Evolutionary conservation across 1,140 invertebrate species (phyloP), one percentile per base, ranked within the genome.

Genomic region (Drosophila teissieri): DNA sequence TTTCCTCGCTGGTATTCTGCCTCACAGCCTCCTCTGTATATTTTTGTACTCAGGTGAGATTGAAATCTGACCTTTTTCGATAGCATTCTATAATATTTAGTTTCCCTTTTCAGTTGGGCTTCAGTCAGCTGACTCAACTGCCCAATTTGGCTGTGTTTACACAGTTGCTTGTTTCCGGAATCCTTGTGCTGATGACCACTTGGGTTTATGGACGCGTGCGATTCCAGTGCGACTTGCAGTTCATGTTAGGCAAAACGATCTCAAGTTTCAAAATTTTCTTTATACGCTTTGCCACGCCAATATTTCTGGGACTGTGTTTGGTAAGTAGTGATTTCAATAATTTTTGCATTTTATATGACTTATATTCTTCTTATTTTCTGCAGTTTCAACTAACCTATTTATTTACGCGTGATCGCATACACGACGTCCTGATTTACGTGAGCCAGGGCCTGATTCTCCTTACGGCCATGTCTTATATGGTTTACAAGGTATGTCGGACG

Each of bases 211-310:
- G 96, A 90, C 93, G 94, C 27, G 93, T 95, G 14, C 94, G 95
- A 63, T 95, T 97, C 56, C 94, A 94, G 45, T 92, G 93, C 49
- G 96, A 97, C 83, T 92, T 97, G 1, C 93, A 97, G 89, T 95
- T 96, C 79, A 98, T 97, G 97, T 94, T 96, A 5, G 95, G 96
- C 12, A 93, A 94, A 81, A 95, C 95, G 75, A 94, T 97, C 10
- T 94, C 91, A 78, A 92, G 63, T 62, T 63, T 89, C 15, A 92
- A 89, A 62, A 91, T 92, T 19, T 86, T 79, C 52, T 52, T 80
- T 7, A 80, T 92, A 70, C 80, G 91, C 44, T 91, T 92, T 37
- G 37, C 74, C 42, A 90, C 90, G n/a, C 91, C 91, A 8, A 61
- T 81, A 17, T 82, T 91, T 68, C 24, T 92, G 15, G 64, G 57